These are phyloP conservation scores for Drosophila ficusphila DNA, from an alignment of 1,140 invertebrate species.

Conservation along the genomic window DNA sequence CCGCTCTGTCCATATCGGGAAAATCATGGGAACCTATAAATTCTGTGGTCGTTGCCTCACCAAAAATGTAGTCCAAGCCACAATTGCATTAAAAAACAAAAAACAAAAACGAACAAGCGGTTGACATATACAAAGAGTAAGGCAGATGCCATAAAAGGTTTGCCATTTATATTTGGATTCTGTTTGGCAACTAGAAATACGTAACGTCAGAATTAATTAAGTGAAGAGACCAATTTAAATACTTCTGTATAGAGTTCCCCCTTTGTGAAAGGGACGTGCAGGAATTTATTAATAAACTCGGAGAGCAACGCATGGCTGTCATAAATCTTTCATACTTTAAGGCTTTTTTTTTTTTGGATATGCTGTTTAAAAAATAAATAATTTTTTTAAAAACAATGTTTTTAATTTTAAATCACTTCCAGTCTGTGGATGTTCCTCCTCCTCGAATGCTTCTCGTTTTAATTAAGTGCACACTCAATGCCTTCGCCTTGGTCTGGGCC, in stretches of 20 bases:
- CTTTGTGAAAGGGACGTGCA: slow-evolving; percentile 22
- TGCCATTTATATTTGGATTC: slow-evolving; percentile 13
- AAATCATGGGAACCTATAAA: slow-evolving; percentile 47
- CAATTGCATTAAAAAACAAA: slow-evolving; percentile 44
- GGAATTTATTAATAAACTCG: slow-evolving; percentile 74
- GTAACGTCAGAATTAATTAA: slow-evolving; percentile 61
- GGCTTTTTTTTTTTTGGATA: no score
- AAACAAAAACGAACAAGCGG: slow-evolving; percentile 15
- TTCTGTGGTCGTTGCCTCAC: slow-evolving; percentile 53
- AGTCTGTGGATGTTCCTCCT: slow-evolving; percentile 26
- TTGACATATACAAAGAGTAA: slow-evolving; percentile 13
- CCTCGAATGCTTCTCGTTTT: slow-evolving; percentile 46
- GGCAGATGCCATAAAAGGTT: slow-evolving; percentile 34
- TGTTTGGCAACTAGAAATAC: slow-evolving; percentile 27
- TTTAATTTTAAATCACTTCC: slow-evolving; percentile 71
- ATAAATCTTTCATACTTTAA: slow-evolving; percentile 76
- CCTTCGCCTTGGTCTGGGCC: slow-evolving; percentile 19
- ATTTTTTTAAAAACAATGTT: slow-evolving; percentile 73
- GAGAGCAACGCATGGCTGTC: slow-evolving; percentile 64
- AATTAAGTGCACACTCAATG: slow-evolving; percentile 73
- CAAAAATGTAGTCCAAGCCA: slow-evolving; percentile 57
- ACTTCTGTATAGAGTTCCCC: slow-evolving; percentile 34
- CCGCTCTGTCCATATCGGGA: neutral
- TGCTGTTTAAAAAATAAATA: no score
- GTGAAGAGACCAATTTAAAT: slow-evolving; percentile 67